These are phyloP conservation scores for Petaurus breviceps DNA, from an alignment of 2,113 vertebrate species.

Conservation along the genomic window DNA sequence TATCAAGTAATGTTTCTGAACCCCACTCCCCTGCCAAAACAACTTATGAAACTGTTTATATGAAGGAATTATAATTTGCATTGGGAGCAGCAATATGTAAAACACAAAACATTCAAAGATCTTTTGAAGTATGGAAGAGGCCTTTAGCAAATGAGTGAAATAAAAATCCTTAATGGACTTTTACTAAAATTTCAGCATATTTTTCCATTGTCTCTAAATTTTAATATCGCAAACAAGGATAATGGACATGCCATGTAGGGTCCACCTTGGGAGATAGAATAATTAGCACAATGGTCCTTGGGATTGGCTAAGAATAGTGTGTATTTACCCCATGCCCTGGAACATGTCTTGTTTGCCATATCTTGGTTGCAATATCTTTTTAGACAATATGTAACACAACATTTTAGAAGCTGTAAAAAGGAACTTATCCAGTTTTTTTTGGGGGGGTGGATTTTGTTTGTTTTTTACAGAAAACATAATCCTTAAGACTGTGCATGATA, in stretches of 20 bases:
- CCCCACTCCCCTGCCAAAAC: background rate
- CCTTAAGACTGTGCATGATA: background rate
- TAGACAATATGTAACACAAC: background rate
- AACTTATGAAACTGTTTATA: background rate
- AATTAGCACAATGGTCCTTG: background rate
- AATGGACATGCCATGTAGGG: background rate
- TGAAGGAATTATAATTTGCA: background rate
- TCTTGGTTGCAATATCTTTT: background rate
- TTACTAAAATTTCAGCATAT: background rate
- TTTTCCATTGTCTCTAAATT: background rate
- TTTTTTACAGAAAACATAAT: background rate
- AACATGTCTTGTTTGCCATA: background rate
- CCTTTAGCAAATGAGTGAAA: background rate
- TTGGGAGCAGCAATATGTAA: background rate
- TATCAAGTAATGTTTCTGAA: background rate
- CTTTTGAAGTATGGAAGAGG: background rate
- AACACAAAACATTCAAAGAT: background rate
- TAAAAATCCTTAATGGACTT: background rate
- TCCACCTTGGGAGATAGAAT: background rate
- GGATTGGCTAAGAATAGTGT: background rate
- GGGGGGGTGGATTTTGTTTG: too few relatives aligned
- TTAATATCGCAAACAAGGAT: background rate
- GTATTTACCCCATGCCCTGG: constrained; percentile 4
- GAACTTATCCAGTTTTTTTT: background rate
- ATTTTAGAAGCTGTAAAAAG: background rate